phyloP scores from a whole-genome alignment of 1,140 invertebrate species.

The Cydia fagiglandana region DNA sequence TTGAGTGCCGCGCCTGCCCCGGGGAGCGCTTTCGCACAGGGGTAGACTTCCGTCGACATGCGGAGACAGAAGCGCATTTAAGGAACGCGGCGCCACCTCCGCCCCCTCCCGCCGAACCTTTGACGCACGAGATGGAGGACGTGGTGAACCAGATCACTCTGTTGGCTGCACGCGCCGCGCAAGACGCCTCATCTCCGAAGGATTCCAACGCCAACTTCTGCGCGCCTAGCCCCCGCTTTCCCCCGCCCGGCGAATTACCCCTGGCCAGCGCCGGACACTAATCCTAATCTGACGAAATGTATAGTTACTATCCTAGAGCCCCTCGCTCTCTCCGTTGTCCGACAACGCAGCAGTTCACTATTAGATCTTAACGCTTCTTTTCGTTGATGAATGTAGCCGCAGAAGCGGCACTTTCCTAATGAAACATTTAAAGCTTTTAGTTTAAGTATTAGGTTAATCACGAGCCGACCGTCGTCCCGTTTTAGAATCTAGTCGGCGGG shows the following conservation, averaged over 20 bases:
- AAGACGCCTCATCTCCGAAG: constrained; percentile 71
- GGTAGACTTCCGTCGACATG: constrained; percentile 84
- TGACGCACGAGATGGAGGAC: constrained; percentile 89
- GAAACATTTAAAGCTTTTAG: constrained; percentile 77
- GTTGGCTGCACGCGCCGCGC: constrained; percentile 84
- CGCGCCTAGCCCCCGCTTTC: constrained; percentile 78
- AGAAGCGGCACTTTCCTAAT: constrained; percentile 71
- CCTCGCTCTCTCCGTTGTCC: constrained; percentile 75
- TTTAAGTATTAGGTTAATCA: constrained; percentile 72
- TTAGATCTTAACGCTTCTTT: constrained; percentile 78
- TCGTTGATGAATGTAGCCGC: constrained; percentile 70
- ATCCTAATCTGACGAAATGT: constrained; percentile 73
- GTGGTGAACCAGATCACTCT: constrained; percentile 91
- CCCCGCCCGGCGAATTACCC: constrained; percentile 77
- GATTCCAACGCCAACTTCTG: constrained; percentile 79
- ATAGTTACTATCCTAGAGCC: constrained; percentile 75
- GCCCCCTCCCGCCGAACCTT: constrained; percentile 75
- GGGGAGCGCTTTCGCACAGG: constrained; percentile 81
- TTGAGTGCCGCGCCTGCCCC: constrained; percentile 85
- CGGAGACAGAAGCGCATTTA: constrained; percentile 81
- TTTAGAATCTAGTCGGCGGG: constrained; percentile 36
- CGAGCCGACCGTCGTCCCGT: constrained; percentile 54
- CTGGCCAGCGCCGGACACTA: constrained; percentile 81
- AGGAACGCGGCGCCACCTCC: constrained; percentile 60
- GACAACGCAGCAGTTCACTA: constrained; percentile 79